Evolutionary conservation across 2,888 invertebrate genomes (phyloP).

Genomic region (Trachelus iudaicus): DNA sequence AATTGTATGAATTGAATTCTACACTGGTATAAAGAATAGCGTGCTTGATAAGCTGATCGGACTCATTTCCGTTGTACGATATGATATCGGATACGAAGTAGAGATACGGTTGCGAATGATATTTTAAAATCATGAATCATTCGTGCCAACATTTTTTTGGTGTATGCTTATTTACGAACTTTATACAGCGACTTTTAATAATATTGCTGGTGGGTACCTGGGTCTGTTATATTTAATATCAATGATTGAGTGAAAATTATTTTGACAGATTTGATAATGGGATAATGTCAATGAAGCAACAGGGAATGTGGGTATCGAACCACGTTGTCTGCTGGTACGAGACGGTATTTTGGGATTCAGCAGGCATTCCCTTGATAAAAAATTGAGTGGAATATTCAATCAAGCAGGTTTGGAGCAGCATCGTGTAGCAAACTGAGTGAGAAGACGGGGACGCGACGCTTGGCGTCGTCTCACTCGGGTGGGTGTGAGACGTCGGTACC

Average conservation of each 20-base stretch:
- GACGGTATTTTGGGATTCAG: slow-evolving; percentile 54
- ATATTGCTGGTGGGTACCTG: not conserved
- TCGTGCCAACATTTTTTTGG: not conserved
- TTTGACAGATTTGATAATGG: slow-evolving; percentile 15
- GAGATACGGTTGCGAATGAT: not conserved
- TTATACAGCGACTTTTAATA: not conserved
- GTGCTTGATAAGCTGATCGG: not conserved
- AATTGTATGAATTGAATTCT: slow-evolving; percentile 48
- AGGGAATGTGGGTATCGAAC: slow-evolving; percentile 27
- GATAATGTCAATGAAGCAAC: slow-evolving; percentile 19
- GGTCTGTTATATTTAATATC: not conserved
- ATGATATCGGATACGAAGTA: not conserved
- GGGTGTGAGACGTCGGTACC: not conserved
- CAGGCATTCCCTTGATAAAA: slow-evolving; percentile 55
- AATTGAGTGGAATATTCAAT: slow-evolving; percentile 61
- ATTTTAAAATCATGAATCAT: not conserved
- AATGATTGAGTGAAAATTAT: not conserved
- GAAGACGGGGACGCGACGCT: not conserved
- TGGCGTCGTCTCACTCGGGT: not conserved
- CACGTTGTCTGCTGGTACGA: slow-evolving; percentile 26
- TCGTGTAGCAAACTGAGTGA: not conserved
- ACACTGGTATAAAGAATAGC: slow-evolving; percentile 5
- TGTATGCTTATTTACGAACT: not conserved
- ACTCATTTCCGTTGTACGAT: not conserved
- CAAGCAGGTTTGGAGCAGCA: slow-evolving; percentile 32